phyloP scores from a whole-genome alignment of 2,113 vertebrate genomes.

The Pseudonaja textilis region DNA sequence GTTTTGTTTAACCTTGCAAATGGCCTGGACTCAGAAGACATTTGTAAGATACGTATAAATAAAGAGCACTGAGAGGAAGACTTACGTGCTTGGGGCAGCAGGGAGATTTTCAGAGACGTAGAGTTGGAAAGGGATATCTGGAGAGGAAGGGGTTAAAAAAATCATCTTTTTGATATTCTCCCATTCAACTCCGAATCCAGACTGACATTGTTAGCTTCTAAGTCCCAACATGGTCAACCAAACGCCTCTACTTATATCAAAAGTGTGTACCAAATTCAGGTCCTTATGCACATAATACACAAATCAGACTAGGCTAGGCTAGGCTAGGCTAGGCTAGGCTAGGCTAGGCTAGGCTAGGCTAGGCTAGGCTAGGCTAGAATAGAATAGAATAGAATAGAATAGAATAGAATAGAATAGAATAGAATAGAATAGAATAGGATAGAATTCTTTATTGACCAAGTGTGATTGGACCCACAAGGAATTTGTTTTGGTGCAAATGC shows the following conservation, averaged over 20 bases:
- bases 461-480: too few relatives aligned
- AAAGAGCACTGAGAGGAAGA: not conserved
- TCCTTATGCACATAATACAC: not conserved
- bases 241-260: not conserved
- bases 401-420: too few relatives aligned
- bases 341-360: too few relatives aligned
- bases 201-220: not conserved
- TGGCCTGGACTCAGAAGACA: not conserved
- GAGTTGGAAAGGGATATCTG: not conserved
- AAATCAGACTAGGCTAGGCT: too few relatives aligned
- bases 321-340: too few relatives aligned
- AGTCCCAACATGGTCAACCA: not conserved
- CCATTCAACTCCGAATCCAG: not conserved
- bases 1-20: not conserved
- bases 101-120: not conserved
- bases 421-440: too few relatives aligned
- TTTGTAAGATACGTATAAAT: not conserved
- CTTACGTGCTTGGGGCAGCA: not conserved
- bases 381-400: too few relatives aligned
- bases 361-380: too few relatives aligned
- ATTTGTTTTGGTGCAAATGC: too few relatives aligned
- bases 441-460: too few relatives aligned
- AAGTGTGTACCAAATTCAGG: not conserved
- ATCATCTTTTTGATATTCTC: not conserved
- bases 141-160: not conserved